Evolutionary conservation across 2,113 vertebrate species (phyloP).

Genomic region (Solenodon paradoxus): DNA sequence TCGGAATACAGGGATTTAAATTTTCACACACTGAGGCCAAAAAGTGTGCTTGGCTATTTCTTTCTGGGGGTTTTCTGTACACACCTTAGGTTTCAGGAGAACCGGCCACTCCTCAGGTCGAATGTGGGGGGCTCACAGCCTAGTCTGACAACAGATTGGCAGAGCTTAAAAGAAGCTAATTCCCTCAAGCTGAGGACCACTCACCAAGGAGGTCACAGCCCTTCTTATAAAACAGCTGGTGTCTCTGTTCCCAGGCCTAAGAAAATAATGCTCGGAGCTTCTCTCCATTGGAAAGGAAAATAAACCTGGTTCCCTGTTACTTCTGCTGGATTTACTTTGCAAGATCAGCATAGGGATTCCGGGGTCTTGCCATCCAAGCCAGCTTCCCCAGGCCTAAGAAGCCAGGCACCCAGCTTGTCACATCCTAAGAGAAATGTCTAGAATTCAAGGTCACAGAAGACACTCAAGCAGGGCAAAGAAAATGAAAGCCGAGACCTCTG

Average conservation of each 20-base stretch:
- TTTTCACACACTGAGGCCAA: background rate
- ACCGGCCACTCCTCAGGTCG: background rate
- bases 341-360: background rate
- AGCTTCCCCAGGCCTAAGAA: background rate
- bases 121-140: background rate
- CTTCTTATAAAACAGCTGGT: background rate
- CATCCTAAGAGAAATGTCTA: background rate
- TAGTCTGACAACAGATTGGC: fast-evolving
- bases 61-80: background rate
- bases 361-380: background rate
- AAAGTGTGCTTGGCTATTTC: background rate
- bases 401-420: background rate
- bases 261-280: background rate
- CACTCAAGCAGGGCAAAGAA: background rate
- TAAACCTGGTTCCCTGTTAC: background rate
- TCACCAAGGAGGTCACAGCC: background rate
- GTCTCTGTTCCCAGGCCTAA: background rate
- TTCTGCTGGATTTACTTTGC: background rate
- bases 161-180: background rate
- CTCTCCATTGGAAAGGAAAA: background rate
- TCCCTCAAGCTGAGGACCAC: background rate
- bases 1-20: background rate
- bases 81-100: background rate
- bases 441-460: background rate
- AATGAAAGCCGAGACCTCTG: background rate